phyloP scores from a whole-genome alignment of 2,797 vertebrate genomes.

The Psittacula derbiana region DNA sequence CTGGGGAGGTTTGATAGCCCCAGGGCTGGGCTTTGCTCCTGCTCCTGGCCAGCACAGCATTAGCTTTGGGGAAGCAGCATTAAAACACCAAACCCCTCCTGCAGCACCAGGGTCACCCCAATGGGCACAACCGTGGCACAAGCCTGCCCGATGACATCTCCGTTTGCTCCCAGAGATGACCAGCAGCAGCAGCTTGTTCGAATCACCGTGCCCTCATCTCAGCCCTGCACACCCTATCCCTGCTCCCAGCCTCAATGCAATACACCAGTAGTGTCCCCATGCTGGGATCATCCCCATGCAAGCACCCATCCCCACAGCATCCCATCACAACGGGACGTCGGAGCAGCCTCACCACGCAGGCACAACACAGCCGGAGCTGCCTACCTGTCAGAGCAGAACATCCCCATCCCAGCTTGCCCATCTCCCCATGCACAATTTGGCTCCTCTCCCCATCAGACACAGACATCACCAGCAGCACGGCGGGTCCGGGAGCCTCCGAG shows the following conservation, averaged over 20 bases:
- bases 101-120: background rate
- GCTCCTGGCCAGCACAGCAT: accelerated
- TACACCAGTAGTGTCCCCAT: accelerated
- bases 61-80: background rate
- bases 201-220: accelerated
- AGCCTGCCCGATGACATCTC: background rate
- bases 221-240: accelerated
- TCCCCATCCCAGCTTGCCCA: background rate
- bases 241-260: accelerated
- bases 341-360: accelerated
- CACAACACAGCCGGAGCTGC: accelerated
- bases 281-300: accelerated
- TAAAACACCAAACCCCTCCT: accelerated
- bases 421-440: background rate
- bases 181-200: background rate
- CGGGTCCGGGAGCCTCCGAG: accelerated
- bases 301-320: background rate
- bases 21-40: background rate
- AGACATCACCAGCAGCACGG: background rate
- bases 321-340: background rate
- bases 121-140: accelerated
- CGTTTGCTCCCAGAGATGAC: background rate
- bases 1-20: accelerated
- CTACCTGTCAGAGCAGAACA: background rate
- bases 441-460: background rate